phyloP scores from a whole-genome alignment of 1,140 invertebrate genomes.

The Teleopsis dalmanni region DNA sequence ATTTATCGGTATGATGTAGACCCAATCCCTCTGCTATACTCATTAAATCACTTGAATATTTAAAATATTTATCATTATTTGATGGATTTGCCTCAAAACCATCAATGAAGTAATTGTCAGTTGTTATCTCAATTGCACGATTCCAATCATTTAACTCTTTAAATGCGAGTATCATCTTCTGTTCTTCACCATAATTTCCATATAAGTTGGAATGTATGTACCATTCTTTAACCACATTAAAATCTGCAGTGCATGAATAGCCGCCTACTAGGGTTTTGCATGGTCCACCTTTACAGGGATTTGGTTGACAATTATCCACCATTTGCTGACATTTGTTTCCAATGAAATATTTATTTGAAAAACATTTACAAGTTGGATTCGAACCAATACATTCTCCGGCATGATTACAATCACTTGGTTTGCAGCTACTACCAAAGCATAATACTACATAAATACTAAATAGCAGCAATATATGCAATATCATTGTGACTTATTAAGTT shows the following conservation, averaged over 20 bases:
- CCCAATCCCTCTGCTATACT: background rate
- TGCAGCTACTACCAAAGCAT: too few species aligned
- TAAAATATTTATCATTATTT: background rate
- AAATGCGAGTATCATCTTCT: conserved; percentile 7
- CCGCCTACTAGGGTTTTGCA: conserved; percentile 3
- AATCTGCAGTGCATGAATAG: background rate
- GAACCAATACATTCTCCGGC: background rate
- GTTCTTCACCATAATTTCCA: conserved; percentile 6
- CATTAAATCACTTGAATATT: background rate
- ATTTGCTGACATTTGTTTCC: background rate
- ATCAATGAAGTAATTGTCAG: conserved; percentile 7
- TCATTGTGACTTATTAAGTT: too few species aligned
- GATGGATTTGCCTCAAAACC: conserved; percentile 1
- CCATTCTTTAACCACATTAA: conserved; percentile 2
- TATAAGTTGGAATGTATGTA: background rate
- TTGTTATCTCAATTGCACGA: conserved; percentile 3
- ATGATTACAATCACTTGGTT: conserved; percentile 13
- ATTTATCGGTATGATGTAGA: conserved; percentile 3
- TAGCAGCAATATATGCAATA: too few species aligned
- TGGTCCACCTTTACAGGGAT: conserved; percentile 3
- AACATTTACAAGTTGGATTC: background rate
- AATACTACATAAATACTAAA: too few species aligned
- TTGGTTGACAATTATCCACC: conserved; percentile 1
- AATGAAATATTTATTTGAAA: conserved; percentile 2
- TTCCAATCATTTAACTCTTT: background rate